phyloP scores from a whole-genome alignment of 2,888 invertebrate genomes.

The Fragum whitleyi region DNA sequence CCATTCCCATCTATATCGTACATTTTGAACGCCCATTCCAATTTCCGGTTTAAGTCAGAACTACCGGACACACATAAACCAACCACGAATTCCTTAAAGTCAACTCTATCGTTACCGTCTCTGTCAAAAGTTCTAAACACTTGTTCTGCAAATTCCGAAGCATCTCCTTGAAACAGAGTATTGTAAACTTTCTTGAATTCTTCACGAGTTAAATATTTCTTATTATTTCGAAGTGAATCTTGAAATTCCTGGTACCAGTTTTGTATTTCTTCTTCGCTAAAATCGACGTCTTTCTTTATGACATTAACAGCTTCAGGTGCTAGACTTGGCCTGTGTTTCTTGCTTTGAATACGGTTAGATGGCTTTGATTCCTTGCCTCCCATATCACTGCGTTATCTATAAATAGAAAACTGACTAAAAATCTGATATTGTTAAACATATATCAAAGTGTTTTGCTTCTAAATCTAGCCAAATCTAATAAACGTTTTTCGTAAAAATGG shows the following conservation, averaged over 20 bases:
- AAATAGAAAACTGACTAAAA: not conserved
- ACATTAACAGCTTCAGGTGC: not conserved
- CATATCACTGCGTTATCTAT: not conserved
- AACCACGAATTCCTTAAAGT: conserved; percentile 65
- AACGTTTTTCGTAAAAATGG: not conserved
- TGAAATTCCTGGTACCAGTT: conserved; percentile 62
- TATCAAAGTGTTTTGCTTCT: too few species aligned
- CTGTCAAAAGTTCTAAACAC: conserved; percentile 56
- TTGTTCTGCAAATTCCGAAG: conserved; percentile 49
- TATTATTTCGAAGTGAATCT: conserved; percentile 16
- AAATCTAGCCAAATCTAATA: too few species aligned
- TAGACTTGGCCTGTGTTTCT: not conserved
- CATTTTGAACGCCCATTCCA: conserved; percentile 68
- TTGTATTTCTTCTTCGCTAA: conserved; percentile 65
- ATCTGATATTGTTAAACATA: too few species aligned
- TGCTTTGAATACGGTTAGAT: not conserved
- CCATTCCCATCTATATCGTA: conserved; percentile 69
- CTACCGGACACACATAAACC: conserved; percentile 69
- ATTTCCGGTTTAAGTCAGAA: conserved; percentile 51
- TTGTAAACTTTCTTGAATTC: conserved; percentile 56
- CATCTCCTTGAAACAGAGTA: conserved; percentile 55
- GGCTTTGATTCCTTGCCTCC: not conserved
- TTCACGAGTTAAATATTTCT: conserved; percentile 45
- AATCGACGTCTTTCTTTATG: conserved; percentile 52
- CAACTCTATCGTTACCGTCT: conserved; percentile 49